Conservation (phyloP, 2,888 invertebrate species). For the Drosophila buzzatii region DNA sequence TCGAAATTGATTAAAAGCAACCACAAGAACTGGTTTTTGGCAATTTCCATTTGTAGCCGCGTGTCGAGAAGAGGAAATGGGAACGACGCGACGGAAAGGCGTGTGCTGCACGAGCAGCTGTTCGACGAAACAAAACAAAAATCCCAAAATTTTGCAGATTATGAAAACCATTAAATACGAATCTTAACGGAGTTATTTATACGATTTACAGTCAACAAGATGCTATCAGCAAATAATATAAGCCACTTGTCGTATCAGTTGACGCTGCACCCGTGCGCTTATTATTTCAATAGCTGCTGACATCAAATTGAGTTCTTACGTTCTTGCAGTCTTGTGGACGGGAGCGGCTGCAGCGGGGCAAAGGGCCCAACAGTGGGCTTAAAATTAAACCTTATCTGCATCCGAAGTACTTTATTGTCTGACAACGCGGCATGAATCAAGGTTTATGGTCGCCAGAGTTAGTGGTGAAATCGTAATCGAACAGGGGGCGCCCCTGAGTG, state of each 20-base stretch:
- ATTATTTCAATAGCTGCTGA: conserved; percentile 4
- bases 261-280: conserved; percentile 22
- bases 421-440: conserved; percentile 68
- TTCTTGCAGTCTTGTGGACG: background rate
- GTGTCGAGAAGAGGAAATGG: conserved; percentile 39
- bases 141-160: conserved; percentile 53
- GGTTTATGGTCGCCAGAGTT: conserved; percentile 45
- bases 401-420: conserved; percentile 53
- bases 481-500: conserved; percentile 8
- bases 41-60: conserved; percentile 45
- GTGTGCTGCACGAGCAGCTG: conserved; percentile 13
- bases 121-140: background rate
- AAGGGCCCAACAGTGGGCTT: conserved; percentile 21
- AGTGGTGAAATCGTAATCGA: conserved; percentile 64
- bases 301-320: conserved; percentile 15
- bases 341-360: background rate
- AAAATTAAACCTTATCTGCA: conserved; percentile 39
- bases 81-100: conserved; percentile 9
- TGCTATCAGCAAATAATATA: conserved; percentile 61
- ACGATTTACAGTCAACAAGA: conserved; percentile 45
- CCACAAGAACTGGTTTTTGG: conserved; percentile 23
- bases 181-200: conserved; percentile 72
- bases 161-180: conserved; percentile 70
- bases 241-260: conserved; percentile 58
- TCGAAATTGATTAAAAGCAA: conserved; percentile 22